Evolutionary conservation across 1,140 invertebrate species (phyloP).

Genomic region (Ridgeia piscesae): DNA sequence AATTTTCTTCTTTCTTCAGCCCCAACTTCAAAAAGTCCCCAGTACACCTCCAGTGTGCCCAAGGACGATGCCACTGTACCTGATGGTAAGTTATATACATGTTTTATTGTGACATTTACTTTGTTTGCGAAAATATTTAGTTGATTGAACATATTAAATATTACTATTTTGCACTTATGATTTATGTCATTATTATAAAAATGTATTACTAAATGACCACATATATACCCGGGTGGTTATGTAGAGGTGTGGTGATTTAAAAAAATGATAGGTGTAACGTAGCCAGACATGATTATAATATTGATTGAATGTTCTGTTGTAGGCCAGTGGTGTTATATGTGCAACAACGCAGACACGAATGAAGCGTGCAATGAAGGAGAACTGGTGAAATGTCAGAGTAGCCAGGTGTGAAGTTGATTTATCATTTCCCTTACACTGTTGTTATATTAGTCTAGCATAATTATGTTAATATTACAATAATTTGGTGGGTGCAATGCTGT

Average conservation of each 20-base stretch:
- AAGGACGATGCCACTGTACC: not conserved
- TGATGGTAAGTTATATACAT: conserved; percentile 5
- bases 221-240: not conserved
- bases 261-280: not conserved
- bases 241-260: not conserved
- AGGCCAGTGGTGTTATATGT: not conserved
- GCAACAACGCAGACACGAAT: not conserved
- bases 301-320: not conserved
- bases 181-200: not conserved
- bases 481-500: no score
- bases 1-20: not conserved
- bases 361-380: not conserved
- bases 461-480: no score
- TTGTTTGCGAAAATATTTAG: not conserved
- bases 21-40: not conserved
- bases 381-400: not conserved
- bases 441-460: no score
- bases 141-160: not conserved
- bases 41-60: no score
- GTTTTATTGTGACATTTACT: not conserved
- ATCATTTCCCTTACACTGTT: no score
- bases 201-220: not conserved
- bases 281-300: not conserved
- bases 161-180: not conserved
- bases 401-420: not conserved